A percentile compares a stretch with the other conserved stretches of the same genome.
phyloP scores from a whole-genome alignment of 2,797 vertebrate genomes.

The Amphiprion clarkii region DNA sequence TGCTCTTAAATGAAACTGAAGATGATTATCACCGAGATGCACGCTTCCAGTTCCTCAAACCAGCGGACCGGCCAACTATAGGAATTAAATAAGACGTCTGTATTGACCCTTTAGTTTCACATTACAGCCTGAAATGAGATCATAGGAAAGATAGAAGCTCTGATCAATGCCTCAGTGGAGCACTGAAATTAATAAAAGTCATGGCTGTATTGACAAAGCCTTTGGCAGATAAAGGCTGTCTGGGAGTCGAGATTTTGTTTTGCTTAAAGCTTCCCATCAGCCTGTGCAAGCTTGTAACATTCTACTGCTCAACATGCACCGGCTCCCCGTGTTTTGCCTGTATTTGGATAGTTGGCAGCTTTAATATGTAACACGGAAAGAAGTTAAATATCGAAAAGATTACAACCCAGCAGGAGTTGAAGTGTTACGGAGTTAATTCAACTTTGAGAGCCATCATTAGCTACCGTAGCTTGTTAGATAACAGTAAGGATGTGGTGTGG shows the following conservation, averaged over 20 bases:
- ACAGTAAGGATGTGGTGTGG: conserved; percentile 3
- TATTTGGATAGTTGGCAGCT: conserved; percentile 23
- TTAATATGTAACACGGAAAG: conserved; percentile 14
- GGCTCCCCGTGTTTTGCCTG: conserved; percentile 4
- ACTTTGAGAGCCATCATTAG: conserved; percentile 26
- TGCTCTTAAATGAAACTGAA: conserved; percentile 63
- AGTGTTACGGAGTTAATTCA: conserved; percentile 5
- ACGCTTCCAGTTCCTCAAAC: conserved; percentile 49
- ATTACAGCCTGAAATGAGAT: conserved; percentile 81
- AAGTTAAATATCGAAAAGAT: conserved; percentile 2
- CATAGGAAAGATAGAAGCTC: conserved; percentile 63
- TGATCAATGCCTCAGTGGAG: conserved; percentile 75
- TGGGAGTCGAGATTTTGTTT: conserved; percentile 22
- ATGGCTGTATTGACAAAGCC: conserved; percentile 69
- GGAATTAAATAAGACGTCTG: conserved; percentile 73
- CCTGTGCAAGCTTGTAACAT: conserved; percentile 4
- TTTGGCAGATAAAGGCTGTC: conserved; percentile 54
- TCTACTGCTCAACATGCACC: background rate
- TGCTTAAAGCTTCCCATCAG: conserved; percentile 17
- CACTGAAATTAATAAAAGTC: conserved; percentile 77
- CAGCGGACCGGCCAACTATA: conserved; percentile 55
- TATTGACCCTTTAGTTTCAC: conserved; percentile 80
- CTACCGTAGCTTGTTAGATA: conserved; percentile 14
- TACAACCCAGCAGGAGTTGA: conserved; percentile 15
- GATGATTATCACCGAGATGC: conserved; percentile 54